Conservation (phyloP, 1,140 invertebrate genomes). For the Panonychus citri region DNA sequence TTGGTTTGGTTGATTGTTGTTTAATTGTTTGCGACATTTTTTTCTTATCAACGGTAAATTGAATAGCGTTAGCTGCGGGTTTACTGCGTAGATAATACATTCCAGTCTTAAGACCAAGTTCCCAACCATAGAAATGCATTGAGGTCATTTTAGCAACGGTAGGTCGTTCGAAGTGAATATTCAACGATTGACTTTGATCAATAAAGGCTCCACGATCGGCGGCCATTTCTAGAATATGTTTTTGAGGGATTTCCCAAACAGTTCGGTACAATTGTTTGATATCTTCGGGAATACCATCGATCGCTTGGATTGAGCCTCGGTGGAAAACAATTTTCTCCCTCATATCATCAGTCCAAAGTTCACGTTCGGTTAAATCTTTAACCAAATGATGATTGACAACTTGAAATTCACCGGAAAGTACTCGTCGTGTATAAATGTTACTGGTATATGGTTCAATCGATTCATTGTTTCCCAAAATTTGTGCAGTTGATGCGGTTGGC, state of each 20-base stretch:
- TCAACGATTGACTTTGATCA: slow-evolving; percentile 93
- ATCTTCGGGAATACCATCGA: slow-evolving; percentile 62
- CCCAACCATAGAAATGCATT: slow-evolving; percentile 97
- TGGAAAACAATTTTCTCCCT: slow-evolving; percentile 78
- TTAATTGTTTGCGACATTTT: slow-evolving; percentile 22
- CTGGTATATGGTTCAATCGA: slow-evolving; percentile 94
- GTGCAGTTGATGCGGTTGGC: slow-evolving; percentile 97
- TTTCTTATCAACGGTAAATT: slow-evolving; percentile 89
- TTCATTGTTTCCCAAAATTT: slow-evolving; percentile 97
- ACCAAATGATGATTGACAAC: slow-evolving; percentile 91
- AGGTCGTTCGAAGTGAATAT: slow-evolving; percentile 83
- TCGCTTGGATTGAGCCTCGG: slow-evolving; percentile 80
- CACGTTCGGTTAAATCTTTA: slow-evolving; percentile 66
- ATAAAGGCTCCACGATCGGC: slow-evolving; percentile 92
- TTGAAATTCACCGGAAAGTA: slow-evolving; percentile 68
- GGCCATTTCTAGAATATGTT: slow-evolving; percentile 83
- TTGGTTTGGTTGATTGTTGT: not conserved
- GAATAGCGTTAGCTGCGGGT: slow-evolving; percentile 81
- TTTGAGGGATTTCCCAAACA: slow-evolving; percentile 95
- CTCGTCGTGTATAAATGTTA: slow-evolving; percentile 82
- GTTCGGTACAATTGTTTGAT: slow-evolving; percentile 86
- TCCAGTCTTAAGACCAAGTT: slow-evolving; percentile 78
- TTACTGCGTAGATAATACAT: slow-evolving; percentile 98
- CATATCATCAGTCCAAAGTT: slow-evolving; percentile 88
- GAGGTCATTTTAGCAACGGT: slow-evolving; percentile 81